Evolutionary conservation across 2,888 invertebrate species (phyloP), one percentile per base, ranked within the genome.

Genomic region (Ochlodes sylvanus): DNA sequence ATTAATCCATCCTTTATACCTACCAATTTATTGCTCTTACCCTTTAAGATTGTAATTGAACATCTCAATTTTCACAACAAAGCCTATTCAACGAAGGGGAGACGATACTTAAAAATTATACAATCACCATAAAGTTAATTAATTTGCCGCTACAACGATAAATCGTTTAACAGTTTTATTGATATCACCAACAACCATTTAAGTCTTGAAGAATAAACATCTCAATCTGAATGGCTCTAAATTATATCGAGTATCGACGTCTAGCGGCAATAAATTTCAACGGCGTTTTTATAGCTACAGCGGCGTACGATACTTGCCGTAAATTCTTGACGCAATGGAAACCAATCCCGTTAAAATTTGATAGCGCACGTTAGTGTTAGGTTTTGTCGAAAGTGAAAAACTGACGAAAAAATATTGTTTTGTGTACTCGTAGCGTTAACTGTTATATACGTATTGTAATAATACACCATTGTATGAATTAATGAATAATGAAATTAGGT

Each of bases 311-410:
- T 60, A 44, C 61, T 67, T 47, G 67, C 47, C 61, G 61, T 67
- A 67, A 67, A 61, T 67, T 67, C 27, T 42, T 55, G 61, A 17
- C 60, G 60, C 54, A 42, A 55, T 61, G 32, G 32, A 55, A 55
- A 47, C 67, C 66, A 55, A 67, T 67, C 54, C 10, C 67, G 67
- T 61, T 67, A 61, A 60, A 47, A 55, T 60, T 66, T 61, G 10
- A 67, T 67, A 61, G 55, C 34, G 34, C 15, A 17, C 61, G 47
- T 61, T 54, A 55, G 34, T 55, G 47, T 61, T 60, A 50, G n/a
- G 19, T 50, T 52, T 52, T 47, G 52, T 21, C 12, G 21, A 52
- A 6, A 52, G 19, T 50, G 50, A 50, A 50, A 50, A 44, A 44
- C 44, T 15, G 44, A 10, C 1, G 12, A 38, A 38, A 38, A 38